Base-by-base conservation (phyloP, 2,888 invertebrate genomes). In the Panopea generosa region DNA sequence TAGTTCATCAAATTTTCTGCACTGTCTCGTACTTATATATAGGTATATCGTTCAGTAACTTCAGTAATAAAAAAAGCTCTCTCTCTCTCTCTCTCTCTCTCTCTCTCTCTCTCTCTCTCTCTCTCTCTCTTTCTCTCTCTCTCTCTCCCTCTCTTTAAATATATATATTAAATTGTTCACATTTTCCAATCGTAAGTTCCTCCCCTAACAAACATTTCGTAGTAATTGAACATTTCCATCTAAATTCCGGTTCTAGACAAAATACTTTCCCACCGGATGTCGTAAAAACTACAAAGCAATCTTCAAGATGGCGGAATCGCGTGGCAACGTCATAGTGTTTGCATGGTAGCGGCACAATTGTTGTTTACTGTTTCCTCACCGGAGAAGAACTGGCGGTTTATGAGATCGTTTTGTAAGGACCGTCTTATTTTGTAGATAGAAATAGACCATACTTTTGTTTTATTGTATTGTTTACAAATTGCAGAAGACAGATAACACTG, bases 241-340 rank as follows among this genome's bases (percentile, higher is more conserved):
- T 38, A n/a, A 47, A 24, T 57, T 57, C 66, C 57, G 47, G 33
- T 24, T 43, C 20, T 33, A 49, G 66, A 57, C 56, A 57, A 66
- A 66, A 56, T 52, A 60, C 66, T 72, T 72, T 72, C 61, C 72
- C 33, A 38, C 66, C 66, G 72, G 72, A 72, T 60, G 50, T 47
- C 50, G 52, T 72, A 72, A 72, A 72, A 52, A 33, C 33, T 26
- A 47, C 50, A 47, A 50, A 26, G 60, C 61, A 63, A 63, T 71
- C 49, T 45, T 57, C 26, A 59, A 61, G 66, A 66, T 72, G 59
- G 66, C 40, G 49, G 66, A 47, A 61, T 72, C 56, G 72, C 72
- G 72, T 72, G 72, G 72, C 56, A 66, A 66, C 72, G 72, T 61
- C 66, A 66, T 27, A 29, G 22, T 24, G 57, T 26, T 24, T 62